These are phyloP conservation scores for Dreissena rostriformis DNA, from an alignment of 1,140 invertebrate species.

Conservation along the genomic window DNA sequence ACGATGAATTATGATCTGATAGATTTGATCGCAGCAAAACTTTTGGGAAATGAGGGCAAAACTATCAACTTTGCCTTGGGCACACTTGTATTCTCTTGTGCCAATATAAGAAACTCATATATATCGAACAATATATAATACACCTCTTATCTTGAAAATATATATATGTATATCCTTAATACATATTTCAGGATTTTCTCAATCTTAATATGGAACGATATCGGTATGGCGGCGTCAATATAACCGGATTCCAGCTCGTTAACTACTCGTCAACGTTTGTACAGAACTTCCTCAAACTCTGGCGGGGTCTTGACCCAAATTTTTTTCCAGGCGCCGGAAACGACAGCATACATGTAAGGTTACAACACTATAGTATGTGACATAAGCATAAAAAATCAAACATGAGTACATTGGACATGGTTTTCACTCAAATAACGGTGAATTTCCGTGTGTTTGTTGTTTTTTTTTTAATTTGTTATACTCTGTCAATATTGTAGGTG, in stretches of 20 bases:
- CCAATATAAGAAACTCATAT: neutral
- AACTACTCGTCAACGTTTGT: conserved; percentile 59
- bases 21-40: no score
- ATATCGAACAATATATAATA: neutral
- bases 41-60: no score
- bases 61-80: no score
- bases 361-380: no score
- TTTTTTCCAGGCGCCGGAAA: conserved; percentile 69
- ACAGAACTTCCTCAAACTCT: conserved; percentile 64
- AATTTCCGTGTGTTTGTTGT: no score
- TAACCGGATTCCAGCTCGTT: conserved; percentile 80
- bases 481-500: no score
- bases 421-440: no score
- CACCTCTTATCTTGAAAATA: neutral
- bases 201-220: conserved; percentile 80
- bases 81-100: neutral
- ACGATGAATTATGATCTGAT: no score
- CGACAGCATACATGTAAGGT: conserved; percentile 62
- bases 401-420: no score
- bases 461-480: no score
- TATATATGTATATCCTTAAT: neutral
- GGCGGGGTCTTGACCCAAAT: conserved; percentile 58
- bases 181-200: conserved; percentile 69
- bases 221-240: conserved; percentile 81
- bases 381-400: no score